phyloP scores from a whole-genome alignment of 53 echinoderm and acorn worm genomes.

The Crossaster papposus region DNA sequence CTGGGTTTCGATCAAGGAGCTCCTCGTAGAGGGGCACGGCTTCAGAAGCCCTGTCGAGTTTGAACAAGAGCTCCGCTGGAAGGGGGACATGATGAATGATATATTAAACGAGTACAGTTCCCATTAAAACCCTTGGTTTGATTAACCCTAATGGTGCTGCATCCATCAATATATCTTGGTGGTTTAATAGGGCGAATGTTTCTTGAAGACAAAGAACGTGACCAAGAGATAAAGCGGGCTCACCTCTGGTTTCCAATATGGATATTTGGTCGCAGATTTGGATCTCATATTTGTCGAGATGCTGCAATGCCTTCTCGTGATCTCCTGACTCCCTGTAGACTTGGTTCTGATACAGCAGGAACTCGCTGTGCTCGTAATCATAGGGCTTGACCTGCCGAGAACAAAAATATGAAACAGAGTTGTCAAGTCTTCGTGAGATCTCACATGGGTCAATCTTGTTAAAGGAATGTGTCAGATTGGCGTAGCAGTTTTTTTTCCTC shows the following conservation, averaged over 20 bases:
- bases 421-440: too few species aligned
- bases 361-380: constrained; percentile 96
- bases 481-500: too few species aligned
- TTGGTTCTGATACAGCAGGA: constrained; percentile 93
- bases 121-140: too few species aligned
- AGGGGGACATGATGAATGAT: neutral
- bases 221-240: neutral
- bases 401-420: too few species aligned
- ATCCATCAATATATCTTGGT: too few species aligned
- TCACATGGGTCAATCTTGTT: too few species aligned
- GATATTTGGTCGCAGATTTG: constrained; percentile 88
- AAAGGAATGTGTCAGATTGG: too few species aligned
- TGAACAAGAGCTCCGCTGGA: constrained; percentile 75
- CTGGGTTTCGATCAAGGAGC: constrained; percentile 82
- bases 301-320: constrained; percentile 72
- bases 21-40: constrained; percentile 74
- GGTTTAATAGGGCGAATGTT: too few species aligned
- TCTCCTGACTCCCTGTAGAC: constrained; percentile 82
- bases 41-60: constrained; percentile 68
- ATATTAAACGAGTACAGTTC: neutral
- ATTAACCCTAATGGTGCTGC: too few species aligned
- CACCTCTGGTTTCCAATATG: constrained; percentile 82
- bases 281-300: constrained; percentile 76
- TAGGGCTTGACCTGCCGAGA: constrained; percentile 69
- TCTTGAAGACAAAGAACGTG: too few species aligned